Conservation (phyloP, 1,140 invertebrate species). For the Probaryconus sp. region DNA sequence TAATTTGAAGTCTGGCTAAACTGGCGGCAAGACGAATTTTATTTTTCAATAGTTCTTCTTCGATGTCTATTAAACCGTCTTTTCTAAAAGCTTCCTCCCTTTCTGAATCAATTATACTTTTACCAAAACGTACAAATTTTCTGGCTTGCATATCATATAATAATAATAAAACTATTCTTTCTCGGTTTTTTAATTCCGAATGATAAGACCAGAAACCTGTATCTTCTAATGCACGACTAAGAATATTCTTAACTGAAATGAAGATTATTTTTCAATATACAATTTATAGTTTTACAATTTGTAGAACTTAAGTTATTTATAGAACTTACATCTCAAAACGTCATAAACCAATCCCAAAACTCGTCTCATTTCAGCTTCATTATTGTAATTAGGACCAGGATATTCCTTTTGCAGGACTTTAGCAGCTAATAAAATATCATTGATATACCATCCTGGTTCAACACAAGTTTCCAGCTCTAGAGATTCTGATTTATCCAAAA, state of each 20-base stretch:
- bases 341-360: slow-evolving; percentile 88
- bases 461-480: slow-evolving; percentile 62
- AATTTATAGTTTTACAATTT: no score
- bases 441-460: slow-evolving; percentile 68
- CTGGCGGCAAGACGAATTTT: slow-evolving; percentile 84
- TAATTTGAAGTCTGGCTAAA: slow-evolving; percentile 83
- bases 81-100: slow-evolving; percentile 74
- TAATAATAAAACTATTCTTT: slow-evolving; percentile 80
- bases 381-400: slow-evolving; percentile 65
- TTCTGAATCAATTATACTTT: slow-evolving; percentile 65
- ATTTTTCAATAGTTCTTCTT: slow-evolving; percentile 81
- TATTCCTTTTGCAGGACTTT: slow-evolving; percentile 58
- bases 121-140: slow-evolving; percentile 77
- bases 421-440: slow-evolving; percentile 67
- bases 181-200: slow-evolving; percentile 71
- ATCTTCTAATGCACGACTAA: slow-evolving; percentile 83
- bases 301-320: no score
- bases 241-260: slow-evolving; percentile 68
- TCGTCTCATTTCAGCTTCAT: slow-evolving; percentile 87
- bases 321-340: slow-evolving; percentile 86
- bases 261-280: no score
- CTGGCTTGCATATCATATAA: slow-evolving; percentile 82
- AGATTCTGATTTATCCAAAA: slow-evolving; percentile 13
- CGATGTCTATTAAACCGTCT: slow-evolving; percentile 78
- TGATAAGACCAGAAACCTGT: slow-evolving; percentile 81